Conservation (phyloP, 2,113 vertebrate genomes). For the Bostrychus sinensis region DNA sequence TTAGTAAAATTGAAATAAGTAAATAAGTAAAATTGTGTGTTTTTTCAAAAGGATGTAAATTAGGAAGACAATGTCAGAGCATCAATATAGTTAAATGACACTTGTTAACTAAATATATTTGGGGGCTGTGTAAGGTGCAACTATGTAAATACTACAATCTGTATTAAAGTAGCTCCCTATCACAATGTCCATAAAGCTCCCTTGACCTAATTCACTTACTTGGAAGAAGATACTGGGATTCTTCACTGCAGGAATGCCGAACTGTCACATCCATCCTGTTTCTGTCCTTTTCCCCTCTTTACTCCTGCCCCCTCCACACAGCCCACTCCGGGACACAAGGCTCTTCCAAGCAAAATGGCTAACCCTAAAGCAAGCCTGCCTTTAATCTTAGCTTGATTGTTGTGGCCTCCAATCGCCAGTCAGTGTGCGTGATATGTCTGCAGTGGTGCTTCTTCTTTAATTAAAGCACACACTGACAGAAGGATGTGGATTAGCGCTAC, state of each 20-base stretch:
- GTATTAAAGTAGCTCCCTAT: constrained; percentile 25
- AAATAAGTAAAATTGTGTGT: too few species aligned
- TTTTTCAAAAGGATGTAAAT: too few species aligned
- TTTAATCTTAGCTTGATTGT: constrained; percentile 91
- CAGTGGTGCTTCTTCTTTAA: constrained; percentile 89
- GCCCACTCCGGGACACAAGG: constrained; percentile 57
- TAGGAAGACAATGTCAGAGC: too few species aligned
- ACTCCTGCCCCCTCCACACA: constrained; percentile 33
- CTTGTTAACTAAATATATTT: not conserved
- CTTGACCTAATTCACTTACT: constrained; percentile 61
- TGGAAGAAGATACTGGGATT: constrained; percentile 63
- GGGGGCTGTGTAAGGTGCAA: not conserved
- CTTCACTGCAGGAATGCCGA: constrained; percentile 56
- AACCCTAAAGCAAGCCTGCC: constrained; percentile 83
- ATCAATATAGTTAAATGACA: too few species aligned
- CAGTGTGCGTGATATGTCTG: constrained; percentile 83
- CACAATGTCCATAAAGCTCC: constrained; percentile 37
- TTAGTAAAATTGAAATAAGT: constrained; percentile 4
- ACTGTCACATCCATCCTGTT: constrained; percentile 50
- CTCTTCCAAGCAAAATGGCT: constrained; percentile 81
- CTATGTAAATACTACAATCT: constrained; percentile 40
- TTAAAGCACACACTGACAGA: constrained; percentile 96
- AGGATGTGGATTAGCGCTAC: constrained; percentile 90
- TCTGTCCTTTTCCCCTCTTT: constrained; percentile 49
- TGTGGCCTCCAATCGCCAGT: constrained; percentile 83